phyloP scores from a whole-genome alignment of 2,797 vertebrate genomes.

The Paguma larvata region DNA sequence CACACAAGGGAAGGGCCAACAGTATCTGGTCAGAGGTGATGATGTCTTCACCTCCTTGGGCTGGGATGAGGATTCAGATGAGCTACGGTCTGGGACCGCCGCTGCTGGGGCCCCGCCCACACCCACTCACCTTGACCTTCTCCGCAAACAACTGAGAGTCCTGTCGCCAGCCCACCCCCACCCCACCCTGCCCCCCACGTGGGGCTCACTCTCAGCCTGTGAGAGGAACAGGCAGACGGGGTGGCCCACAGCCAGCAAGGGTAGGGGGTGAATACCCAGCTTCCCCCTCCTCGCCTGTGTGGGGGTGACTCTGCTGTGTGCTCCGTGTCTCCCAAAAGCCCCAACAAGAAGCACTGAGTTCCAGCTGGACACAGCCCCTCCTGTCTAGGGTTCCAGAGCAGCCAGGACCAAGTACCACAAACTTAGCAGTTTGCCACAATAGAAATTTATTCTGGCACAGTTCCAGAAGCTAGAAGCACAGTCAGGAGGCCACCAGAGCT shows the following conservation, averaged over 20 bases:
- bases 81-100: neutral
- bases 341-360: neutral
- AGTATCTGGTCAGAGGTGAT: neutral
- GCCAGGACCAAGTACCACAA: neutral
- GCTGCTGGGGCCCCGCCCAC: neutral
- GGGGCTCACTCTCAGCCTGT: too few species aligned
- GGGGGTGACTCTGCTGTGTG: neutral
- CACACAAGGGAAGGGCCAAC: neutral
- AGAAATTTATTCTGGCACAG: neutral
- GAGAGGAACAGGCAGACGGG: neutral
- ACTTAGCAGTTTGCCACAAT: neutral
- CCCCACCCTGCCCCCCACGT: neutral
- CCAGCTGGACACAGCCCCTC: neutral
- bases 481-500: neutral
- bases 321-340: neutral
- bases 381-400: neutral
- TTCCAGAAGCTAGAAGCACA: neutral
- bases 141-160: neutral
- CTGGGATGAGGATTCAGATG: neutral
- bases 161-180: rapidly evolving
- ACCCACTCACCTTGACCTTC: neutral
- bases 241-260: neutral
- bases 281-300: too few species aligned
- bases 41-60: neutral
- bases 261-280: too few species aligned